Evolutionary conservation across 2,113 vertebrate genomes (phyloP).

Genomic region (Carassius gibelio): DNA sequence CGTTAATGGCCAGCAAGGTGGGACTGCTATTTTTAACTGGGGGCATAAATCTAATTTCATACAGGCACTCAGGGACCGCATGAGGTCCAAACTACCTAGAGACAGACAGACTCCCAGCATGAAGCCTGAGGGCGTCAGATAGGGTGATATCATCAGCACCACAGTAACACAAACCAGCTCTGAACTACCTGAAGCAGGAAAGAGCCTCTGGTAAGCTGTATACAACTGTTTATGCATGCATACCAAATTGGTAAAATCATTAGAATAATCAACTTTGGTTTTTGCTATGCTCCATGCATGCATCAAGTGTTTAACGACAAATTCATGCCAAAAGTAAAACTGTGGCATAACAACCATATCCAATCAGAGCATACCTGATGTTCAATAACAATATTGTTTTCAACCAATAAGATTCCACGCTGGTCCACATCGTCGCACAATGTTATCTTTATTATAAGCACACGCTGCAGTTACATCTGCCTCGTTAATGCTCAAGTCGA

Average conservation of each 20-base stretch:
- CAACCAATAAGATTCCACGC: neutral
- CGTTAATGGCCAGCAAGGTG: conserved; percentile 52
- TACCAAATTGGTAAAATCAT: neutral
- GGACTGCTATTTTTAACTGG: conserved; percentile 50
- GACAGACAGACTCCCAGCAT: conserved; percentile 15
- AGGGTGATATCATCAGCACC: neutral
- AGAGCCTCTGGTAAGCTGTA: neutral
- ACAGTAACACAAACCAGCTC: conserved; percentile 7
- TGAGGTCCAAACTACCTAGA: conserved; percentile 35
- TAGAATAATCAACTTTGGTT: neutral
- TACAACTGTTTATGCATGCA: neutral
- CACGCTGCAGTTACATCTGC: too few relatives aligned
- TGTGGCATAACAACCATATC: neutral
- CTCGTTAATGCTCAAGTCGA: too few relatives aligned
- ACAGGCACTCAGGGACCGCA: conserved; percentile 6
- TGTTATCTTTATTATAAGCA: too few relatives aligned
- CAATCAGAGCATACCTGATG: neutral
- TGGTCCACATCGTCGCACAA: too few relatives aligned
- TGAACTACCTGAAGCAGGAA: neutral
- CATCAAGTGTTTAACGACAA: neutral
- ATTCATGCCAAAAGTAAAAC: neutral
- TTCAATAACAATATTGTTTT: neutral
- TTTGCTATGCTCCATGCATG: neutral
- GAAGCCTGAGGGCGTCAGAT: conserved; percentile 18
- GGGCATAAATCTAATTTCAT: conserved; percentile 54